Evolutionary conservation across 1,140 invertebrate species (phyloP), one percentile per base, ranked within the genome.

Genomic region (Subanguina moxae): DNA sequence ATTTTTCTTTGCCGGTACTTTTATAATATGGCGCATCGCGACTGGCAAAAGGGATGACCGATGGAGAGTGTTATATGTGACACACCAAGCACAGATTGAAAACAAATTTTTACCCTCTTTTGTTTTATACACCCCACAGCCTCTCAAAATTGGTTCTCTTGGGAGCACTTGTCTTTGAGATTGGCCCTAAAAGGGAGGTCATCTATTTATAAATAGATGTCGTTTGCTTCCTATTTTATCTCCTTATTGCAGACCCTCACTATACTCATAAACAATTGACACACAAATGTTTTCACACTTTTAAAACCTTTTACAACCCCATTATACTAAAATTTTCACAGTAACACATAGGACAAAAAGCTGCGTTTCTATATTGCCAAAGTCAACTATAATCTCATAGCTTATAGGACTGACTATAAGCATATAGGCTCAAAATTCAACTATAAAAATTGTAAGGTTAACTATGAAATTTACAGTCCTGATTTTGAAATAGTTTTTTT

Each of bases 171-270:
- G 48, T 3, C 32, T 15, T 45, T n/a, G 43, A 45, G 43, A 45
- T 45, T 45, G 11, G 43, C 23, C 23, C n/a, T 52, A 52, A 21
- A 25, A 25, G 48, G 23, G 48, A 52, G 48, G 48, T 52, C 48
- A 52, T 52, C 48, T 25, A 52, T 52, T 52, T 52, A 52, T 52
- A 52, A 52, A 52, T 38, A 38, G 32, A 52, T 52, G 48, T 52
- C 48, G 3, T 52, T 3, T 11, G 43, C 43, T 11, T 45, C 11
- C 43, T 13, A 45, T 45, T 7, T 8, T 25, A 52, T 52, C 23
- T 52, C 23, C n/a, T 15, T 25, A 21, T 25, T 52, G 48, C 48
- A 21, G 43, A 13, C 43, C 43, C 43, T 13, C 43, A 45, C 11
- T 11, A 11, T 15, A 52, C n/a, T 25, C 48, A 52, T 52, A 52